A percentile compares a stretch with the other conserved stretches of the same genome.
phyloP scores from a whole-genome alignment of 2,888 invertebrate species.

The Eledona agricola region DNA sequence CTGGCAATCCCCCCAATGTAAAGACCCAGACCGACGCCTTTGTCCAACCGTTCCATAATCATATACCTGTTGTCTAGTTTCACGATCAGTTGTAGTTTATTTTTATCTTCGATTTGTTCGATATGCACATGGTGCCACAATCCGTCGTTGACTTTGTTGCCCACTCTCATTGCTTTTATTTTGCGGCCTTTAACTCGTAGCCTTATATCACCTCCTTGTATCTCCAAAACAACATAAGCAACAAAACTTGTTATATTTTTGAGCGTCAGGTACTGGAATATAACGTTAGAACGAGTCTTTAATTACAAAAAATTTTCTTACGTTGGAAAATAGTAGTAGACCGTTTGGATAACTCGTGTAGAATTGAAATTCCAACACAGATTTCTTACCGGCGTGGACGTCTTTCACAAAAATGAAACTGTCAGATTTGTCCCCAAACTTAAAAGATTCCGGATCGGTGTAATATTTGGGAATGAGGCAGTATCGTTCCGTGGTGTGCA shows the following conservation, averaged over 20 bases:
- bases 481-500: conserved; percentile 67
- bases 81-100: conserved; percentile 70
- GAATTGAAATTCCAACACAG: conserved; percentile 79
- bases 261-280: conserved; percentile 50
- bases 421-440: conserved; percentile 83
- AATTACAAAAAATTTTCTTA: conserved; percentile 63
- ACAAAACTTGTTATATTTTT: conserved; percentile 67
- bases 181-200: conserved; percentile 73
- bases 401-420: conserved; percentile 74
- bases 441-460: conserved; percentile 81
- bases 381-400: conserved; percentile 73
- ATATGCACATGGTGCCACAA: conserved; percentile 83
- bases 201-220: conserved; percentile 77
- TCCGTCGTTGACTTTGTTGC: conserved; percentile 77
- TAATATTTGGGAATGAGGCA: conserved; percentile 74
- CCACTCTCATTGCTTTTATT: conserved; percentile 70
- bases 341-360: conserved; percentile 88
- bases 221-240: conserved; percentile 73
- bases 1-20: conserved; percentile 82
- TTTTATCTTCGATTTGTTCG: conserved; percentile 62
- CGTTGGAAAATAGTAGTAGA: conserved; percentile 80
- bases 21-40: conserved; percentile 73
- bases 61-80: conserved; percentile 71
- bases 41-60: conserved; percentile 69
- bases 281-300: background rate